These are phyloP conservation scores for Gallinago media DNA, from an alignment of 2,113 vertebrate species.

Conservation along the genomic window DNA sequence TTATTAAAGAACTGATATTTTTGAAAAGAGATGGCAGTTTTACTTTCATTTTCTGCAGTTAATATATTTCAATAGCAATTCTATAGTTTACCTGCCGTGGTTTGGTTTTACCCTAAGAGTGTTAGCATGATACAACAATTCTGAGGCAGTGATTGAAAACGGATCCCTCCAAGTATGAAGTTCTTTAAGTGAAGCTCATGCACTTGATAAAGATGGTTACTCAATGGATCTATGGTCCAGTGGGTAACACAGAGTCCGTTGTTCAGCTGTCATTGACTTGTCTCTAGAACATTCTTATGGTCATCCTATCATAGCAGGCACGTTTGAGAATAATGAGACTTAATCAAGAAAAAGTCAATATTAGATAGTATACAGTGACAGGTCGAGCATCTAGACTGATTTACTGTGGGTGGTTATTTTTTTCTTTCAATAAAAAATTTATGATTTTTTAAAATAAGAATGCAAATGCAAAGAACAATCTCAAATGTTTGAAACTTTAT, in stretches of 20 bases:
- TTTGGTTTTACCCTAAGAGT: background rate
- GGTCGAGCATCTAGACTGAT: background rate
- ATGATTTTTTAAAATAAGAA: conserved; percentile 8
- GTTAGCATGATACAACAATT: background rate
- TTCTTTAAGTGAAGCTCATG: background rate
- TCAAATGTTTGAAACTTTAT: conserved; percentile 28
- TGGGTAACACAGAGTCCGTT: background rate
- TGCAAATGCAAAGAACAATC: conserved; percentile 14
- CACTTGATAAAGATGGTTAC: background rate
- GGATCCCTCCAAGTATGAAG: background rate
- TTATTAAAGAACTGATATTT: background rate
- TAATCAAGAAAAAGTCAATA: background rate
- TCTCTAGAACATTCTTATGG: background rate
- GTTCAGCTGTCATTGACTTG: background rate
- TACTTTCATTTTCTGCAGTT: background rate
- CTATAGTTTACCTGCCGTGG: background rate
- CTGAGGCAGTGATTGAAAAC: background rate
- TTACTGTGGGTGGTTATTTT: background rate
- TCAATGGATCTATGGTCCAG: background rate
- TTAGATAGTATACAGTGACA: background rate
- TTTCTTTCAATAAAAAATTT: background rate
- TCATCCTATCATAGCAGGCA: background rate
- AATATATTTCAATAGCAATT: fast-evolving
- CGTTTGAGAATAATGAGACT: background rate
- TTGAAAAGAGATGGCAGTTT: background rate